A percentile compares a stretch with the other conserved stretches of the same genome.
Conservation (phyloP, 64 coral and sea anemone genomes). For the Porites lutea region DNA sequence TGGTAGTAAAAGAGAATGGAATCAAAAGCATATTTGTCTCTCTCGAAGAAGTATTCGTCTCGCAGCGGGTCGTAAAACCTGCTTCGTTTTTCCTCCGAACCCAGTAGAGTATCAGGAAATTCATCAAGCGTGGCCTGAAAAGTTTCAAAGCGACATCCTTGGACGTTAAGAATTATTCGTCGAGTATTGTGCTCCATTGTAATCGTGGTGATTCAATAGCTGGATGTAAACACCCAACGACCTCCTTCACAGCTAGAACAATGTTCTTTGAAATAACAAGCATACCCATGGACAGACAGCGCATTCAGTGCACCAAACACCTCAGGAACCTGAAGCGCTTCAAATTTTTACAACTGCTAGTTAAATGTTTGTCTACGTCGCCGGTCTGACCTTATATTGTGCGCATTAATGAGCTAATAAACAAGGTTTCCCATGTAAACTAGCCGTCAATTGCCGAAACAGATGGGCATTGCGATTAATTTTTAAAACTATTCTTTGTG, state of each 20-base stretch:
- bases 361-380: not conserved
- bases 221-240: not conserved
- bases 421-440: constrained; percentile 18
- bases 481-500: constrained; percentile 42
- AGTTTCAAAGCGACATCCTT: constrained; percentile 86
- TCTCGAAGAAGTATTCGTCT: constrained; percentile 80
- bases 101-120: constrained; percentile 85
- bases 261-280: not conserved
- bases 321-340: not conserved
- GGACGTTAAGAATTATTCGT: constrained; percentile 79
- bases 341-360: not conserved
- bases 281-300: not conserved
- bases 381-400: constrained; percentile 34
- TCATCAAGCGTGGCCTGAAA: constrained; percentile 77
- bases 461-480: constrained; percentile 32
- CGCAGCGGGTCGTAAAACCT: constrained; percentile 61
- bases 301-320: not conserved
- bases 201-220: not conserved
- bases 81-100: constrained; percentile 67
- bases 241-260: not conserved
- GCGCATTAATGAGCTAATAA: constrained; percentile 34
- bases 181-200: constrained; percentile 19
- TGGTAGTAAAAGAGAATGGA: constrained; percentile 92
- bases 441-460: constrained; percentile 20
- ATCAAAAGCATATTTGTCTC: constrained; percentile 79